A percentile compares a stretch with the other conserved stretches of the same genome.
Evolutionary conservation across 2,113 vertebrate genomes (phyloP).

Genomic region (Boulengeromyrus knoepffleri): DNA sequence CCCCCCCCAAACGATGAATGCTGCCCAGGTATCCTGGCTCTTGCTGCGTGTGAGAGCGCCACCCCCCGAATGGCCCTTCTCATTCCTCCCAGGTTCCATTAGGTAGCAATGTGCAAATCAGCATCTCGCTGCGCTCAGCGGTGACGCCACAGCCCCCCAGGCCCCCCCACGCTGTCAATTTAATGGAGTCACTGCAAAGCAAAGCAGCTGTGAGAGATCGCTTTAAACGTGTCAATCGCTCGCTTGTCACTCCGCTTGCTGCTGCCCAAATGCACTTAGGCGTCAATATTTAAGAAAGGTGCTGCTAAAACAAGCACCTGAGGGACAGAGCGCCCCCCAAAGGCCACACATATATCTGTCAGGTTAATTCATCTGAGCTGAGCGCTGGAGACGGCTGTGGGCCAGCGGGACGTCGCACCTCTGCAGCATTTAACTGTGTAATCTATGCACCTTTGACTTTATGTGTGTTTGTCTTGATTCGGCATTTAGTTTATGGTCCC

Average conservation of each 20-base stretch:
- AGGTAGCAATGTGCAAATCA: slow-evolving; percentile 49
- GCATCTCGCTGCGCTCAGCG: slow-evolving; percentile 49
- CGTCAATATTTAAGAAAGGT: slow-evolving; percentile 80
- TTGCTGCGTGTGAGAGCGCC: slow-evolving; percentile 38
- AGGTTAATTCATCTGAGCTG: slow-evolving; percentile 51
- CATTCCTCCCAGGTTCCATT: slow-evolving; percentile 40
- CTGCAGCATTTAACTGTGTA: background rate
- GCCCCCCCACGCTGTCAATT: slow-evolving; percentile 67
- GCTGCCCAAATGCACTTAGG: slow-evolving; percentile 70
- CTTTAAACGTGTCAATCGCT: slow-evolving; percentile 79
- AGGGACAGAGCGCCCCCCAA: slow-evolving; percentile 60
- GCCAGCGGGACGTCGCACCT: background rate
- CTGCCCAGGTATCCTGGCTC: slow-evolving; percentile 44
- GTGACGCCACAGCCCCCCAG: slow-evolving; percentile 58
- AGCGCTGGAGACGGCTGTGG: background rate
- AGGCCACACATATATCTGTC: slow-evolving; percentile 64
- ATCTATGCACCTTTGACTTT: background rate
- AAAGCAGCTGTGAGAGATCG: slow-evolving; percentile 77
- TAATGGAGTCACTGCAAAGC: slow-evolving; percentile 67
- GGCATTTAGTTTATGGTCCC: background rate
- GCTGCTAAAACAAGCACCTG: slow-evolving; percentile 73
- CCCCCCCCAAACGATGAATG: slow-evolving; percentile 47
- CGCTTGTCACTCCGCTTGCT: slow-evolving; percentile 79
- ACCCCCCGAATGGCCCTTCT: slow-evolving; percentile 26
- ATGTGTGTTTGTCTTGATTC: background rate